Evolutionary conservation across 1,140 invertebrate genomes (phyloP).

Genomic region (Bilobella aurantiaca): DNA sequence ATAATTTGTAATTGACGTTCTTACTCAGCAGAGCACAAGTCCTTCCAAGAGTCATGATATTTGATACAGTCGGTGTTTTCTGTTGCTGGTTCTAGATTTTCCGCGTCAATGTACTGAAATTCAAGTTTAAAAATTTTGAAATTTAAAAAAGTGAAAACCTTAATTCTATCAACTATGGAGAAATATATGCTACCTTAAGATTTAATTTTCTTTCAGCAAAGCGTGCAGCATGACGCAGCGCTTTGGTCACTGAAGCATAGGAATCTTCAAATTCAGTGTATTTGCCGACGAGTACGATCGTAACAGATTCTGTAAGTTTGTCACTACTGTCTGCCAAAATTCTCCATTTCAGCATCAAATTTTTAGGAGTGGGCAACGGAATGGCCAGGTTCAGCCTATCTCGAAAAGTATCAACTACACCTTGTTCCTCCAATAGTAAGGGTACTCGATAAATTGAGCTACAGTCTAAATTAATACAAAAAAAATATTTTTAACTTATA

Average conservation of each 20-base stretch:
- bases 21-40: slow-evolving; percentile 77
- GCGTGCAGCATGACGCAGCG: slow-evolving; percentile 82
- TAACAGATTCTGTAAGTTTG: slow-evolving; percentile 65
- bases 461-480: slow-evolving; percentile 51
- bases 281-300: slow-evolving; percentile 95
- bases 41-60: slow-evolving; percentile 90
- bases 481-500: neutral
- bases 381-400: slow-evolving; percentile 69
- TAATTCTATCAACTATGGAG: neutral
- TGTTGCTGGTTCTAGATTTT: slow-evolving; percentile 53
- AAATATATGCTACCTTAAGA: slow-evolving; percentile 49
- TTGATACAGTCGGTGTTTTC: slow-evolving; percentile 61
- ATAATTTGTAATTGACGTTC: no score
- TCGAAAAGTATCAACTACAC: slow-evolving; percentile 74
- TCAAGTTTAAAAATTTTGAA: no score
- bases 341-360: slow-evolving; percentile 81
- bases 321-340: slow-evolving; percentile 63
- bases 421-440: slow-evolving; percentile 80
- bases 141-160: no score
- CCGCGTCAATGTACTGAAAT: slow-evolving; percentile 64
- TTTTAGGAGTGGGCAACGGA: slow-evolving; percentile 50
- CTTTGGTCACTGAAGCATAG: slow-evolving; percentile 92
- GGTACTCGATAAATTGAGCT: slow-evolving; percentile 93
- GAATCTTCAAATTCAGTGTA: slow-evolving; percentile 93
- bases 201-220: slow-evolving; percentile 72